These are phyloP conservation scores for Caenorhabditis brenneri DNA, from an alignment of 1,140 invertebrate genomes.

Conservation along the genomic window DNA sequence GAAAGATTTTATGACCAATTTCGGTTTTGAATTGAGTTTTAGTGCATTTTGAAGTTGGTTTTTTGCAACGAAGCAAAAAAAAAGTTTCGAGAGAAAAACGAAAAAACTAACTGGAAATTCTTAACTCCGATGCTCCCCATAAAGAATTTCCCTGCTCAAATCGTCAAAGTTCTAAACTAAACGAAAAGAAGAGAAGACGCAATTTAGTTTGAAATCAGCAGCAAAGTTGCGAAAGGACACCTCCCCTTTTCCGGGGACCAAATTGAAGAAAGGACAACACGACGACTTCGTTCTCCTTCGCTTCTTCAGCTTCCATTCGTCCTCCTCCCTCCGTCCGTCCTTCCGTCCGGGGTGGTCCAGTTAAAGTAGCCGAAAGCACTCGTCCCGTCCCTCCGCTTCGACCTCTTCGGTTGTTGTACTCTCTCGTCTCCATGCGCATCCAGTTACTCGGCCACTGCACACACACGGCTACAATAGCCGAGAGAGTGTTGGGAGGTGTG, in stretches of 20 bases:
- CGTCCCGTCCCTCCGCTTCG: background rate
- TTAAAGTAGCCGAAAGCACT: slow-evolving; percentile 10
- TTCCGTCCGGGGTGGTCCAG: background rate
- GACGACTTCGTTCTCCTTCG: background rate
- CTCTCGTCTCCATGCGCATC: background rate
- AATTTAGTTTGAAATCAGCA: slow-evolving; percentile 4
- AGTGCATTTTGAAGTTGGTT: too few species aligned
- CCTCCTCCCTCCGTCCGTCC: background rate
- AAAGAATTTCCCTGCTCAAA: background rate
- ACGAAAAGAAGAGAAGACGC: background rate
- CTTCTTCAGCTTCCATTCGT: background rate
- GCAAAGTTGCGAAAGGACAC: background rate
- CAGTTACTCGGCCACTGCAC: slow-evolving; percentile 24
- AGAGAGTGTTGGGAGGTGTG: background rate
- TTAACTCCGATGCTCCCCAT: too few species aligned
- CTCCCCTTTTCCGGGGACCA: slow-evolving; percentile 18
- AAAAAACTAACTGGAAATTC: too few species aligned
- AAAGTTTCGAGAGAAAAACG: too few species aligned
- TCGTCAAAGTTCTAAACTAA: background rate
- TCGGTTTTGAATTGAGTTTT: too few species aligned
- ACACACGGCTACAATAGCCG: slow-evolving; percentile 30
- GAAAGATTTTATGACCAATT: too few species aligned
- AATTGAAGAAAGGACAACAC: slow-evolving; percentile 11
- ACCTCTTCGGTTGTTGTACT: background rate
- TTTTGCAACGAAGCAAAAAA: too few species aligned